Evolutionary conservation across 2,888 invertebrate genomes (phyloP).

Genomic region (Leptopilina drosophilae): DNA sequence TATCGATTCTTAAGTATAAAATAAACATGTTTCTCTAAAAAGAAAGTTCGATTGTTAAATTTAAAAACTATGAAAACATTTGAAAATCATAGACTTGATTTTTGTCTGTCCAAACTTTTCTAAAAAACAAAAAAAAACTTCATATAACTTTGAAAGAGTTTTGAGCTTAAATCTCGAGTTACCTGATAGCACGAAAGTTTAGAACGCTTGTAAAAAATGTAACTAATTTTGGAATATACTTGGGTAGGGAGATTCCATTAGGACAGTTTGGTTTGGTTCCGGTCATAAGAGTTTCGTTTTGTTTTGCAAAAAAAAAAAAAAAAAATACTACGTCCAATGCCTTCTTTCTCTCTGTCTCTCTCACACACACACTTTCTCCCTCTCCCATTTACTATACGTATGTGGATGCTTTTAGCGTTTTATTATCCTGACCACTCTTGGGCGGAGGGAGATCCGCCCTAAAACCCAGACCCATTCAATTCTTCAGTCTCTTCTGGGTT

Average conservation of each 20-base stretch:
- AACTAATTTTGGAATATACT: not conserved
- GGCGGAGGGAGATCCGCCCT: slow-evolving; percentile 58
- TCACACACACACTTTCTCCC: slow-evolving; percentile 14
- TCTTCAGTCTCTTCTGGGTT: slow-evolving; percentile 45
- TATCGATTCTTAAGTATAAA: too few species aligned
- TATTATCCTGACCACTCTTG: slow-evolving; percentile 64
- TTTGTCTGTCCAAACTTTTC: too few species aligned
- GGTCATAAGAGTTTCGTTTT: slow-evolving; percentile 15
- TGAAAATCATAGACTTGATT: too few species aligned
- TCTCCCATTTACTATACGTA: slow-evolving; percentile 48
- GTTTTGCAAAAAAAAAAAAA: slow-evolving; percentile 27
- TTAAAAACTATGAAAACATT: too few species aligned
- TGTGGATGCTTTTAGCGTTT: slow-evolving; percentile 70
- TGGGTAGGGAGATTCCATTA: slow-evolving; percentile 19
- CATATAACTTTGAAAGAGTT: not conserved
- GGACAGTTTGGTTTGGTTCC: slow-evolving; percentile 1
- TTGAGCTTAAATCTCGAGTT: not conserved
- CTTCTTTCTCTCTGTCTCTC: slow-evolving; percentile 41
- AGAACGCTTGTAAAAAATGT: not conserved
- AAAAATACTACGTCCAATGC: slow-evolving; percentile 48
- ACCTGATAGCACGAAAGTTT: not conserved
- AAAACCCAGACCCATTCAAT: slow-evolving; percentile 55
- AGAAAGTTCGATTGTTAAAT: too few species aligned
- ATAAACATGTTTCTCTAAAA: too few species aligned
- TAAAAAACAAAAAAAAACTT: not conserved